These are phyloP conservation scores for Nyctibius bracteatus DNA, from an alignment of 2,113 vertebrate species.

Conservation along the genomic window DNA sequence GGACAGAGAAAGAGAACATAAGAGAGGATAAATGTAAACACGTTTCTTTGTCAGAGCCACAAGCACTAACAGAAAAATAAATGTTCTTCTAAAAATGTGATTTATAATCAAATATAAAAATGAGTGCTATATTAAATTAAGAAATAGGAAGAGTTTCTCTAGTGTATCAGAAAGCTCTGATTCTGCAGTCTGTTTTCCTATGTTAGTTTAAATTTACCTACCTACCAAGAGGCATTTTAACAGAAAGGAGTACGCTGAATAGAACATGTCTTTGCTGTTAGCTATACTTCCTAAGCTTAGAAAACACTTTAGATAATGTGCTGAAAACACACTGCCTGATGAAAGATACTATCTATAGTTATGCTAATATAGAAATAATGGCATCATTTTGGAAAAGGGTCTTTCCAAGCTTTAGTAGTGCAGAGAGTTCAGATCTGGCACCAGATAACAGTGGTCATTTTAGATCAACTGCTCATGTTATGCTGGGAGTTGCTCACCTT, in stretches of 20 bases:
- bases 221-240: not conserved
- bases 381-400: not conserved
- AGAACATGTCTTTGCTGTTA: not conserved
- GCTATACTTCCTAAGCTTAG: not conserved
- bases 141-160: not conserved
- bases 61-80: not conserved
- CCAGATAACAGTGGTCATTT: not conserved
- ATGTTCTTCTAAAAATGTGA: not conserved
- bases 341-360: not conserved
- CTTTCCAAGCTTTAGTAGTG: not conserved
- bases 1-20: not conserved
- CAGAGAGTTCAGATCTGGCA: not conserved
- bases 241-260: not conserved
- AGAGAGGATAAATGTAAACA: not conserved
- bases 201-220: not conserved
- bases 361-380: not conserved
- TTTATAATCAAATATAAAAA: not conserved
- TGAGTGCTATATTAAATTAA: not conserved
- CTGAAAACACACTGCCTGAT: not conserved
- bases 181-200: not conserved
- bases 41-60: not conserved
- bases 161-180: not conserved
- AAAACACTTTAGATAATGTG: not conserved
- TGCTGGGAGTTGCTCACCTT: not conserved
- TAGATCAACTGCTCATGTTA: not conserved